Conservation (phyloP, 2,888 invertebrate genomes). For the Mesorhabditis belari region DNA sequence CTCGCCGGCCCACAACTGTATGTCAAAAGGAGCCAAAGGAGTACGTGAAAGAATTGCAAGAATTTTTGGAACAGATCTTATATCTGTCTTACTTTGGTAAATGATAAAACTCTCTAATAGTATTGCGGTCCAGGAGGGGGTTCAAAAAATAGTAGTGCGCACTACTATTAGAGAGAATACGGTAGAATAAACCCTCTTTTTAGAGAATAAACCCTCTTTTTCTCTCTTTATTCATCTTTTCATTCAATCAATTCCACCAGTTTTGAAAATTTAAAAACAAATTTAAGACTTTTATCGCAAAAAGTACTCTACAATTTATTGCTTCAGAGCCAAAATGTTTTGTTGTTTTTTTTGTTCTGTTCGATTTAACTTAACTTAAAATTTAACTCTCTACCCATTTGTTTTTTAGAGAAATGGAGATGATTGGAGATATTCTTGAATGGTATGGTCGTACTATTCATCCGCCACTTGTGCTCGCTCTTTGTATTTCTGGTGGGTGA, state of each 20-base stretch:
- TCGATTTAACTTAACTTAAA: background rate
- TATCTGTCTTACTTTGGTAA: no score
- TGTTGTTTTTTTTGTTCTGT: background rate
- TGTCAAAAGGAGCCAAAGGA: no score
- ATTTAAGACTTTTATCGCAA: no score
- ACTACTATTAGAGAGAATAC: no score
- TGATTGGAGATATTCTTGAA: constrained; percentile 4
- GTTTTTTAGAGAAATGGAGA: background rate
- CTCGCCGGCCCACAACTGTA: no score
- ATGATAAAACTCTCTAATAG: no score
- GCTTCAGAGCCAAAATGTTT: no score
- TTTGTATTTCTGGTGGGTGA: constrained; percentile 36
- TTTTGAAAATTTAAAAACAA: background rate
- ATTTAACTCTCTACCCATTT: background rate
- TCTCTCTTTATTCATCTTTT: background rate
- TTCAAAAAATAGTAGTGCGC: no score
- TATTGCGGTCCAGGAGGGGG: no score
- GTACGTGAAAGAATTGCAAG: no score
- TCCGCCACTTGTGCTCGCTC: constrained; percentile 39
- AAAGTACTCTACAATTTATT: no score
- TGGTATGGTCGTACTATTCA: constrained; percentile 33
- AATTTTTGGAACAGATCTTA: no score
- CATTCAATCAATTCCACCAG: background rate
- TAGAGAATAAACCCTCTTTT: background rate
- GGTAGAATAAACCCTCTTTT: background rate